Evolutionary conservation across 2,888 invertebrate species (phyloP), one percentile per base, ranked within the genome.

Genomic region (Trichopoda pennipes): DNA sequence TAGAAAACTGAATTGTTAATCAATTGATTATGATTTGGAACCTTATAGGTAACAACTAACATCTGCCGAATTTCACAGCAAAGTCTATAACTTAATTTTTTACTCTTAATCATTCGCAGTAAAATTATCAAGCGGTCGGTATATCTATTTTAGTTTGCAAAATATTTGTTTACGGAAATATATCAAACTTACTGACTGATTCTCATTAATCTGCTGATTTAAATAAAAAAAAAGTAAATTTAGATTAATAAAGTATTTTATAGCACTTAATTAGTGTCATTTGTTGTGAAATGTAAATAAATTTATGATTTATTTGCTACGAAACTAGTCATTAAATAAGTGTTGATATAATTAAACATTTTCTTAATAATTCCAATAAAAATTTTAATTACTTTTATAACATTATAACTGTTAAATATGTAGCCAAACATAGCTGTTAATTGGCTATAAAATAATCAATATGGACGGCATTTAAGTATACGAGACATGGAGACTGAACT

Each of bases 261-360:
- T 78, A 58, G 49, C 78, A 72, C 51, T 56, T 58, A 78, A 78
- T 78, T 72, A 12, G 64, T 78, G 72, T 78, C 72, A 78, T 58
- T 78, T 64, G 42, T 42, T 56, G 51, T 49, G 38, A 64, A 70
- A 42, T 64, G 12, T 68, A 14, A 16, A 49, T 70, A 49, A 64
- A 49, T 58, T 72, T 78, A 78, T 78, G 77, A 78, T 78, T 78
- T 78, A 72, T 78, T 70, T 49, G 4, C 10, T 6, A 32, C 28
- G 17, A 12, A 72, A 58, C 70, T 51, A 38, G 64, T 72, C 35
- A 72, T 72, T 78, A 70, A 78, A 28, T 23, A 35, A 55, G 63
- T 68, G 72, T 72, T 72, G 78, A 70, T 64, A 58, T 44, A 49
- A 63, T 70, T 72, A 51, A 78, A 77, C 7, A 49, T 70, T 70